Conservation (phyloP, 2,113 vertebrate species). For the Antennarius striatus region DNA sequence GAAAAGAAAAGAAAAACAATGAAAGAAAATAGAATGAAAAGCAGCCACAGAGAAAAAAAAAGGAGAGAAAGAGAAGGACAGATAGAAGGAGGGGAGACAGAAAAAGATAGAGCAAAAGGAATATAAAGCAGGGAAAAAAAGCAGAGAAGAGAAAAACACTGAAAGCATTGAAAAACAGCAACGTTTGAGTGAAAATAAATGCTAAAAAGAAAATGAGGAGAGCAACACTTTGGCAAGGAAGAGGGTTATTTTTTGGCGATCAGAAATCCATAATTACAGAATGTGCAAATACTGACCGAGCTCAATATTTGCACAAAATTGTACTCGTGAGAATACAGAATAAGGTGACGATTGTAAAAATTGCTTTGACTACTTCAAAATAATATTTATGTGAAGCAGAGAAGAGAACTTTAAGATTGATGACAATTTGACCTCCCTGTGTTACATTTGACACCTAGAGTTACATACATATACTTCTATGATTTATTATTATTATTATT, state of each 20-base stretch:
- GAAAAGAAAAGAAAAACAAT: slow-evolving; percentile 81
- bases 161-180: slow-evolving; percentile 67
- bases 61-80: slow-evolving; percentile 62
- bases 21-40: slow-evolving; percentile 81
- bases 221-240: slow-evolving; percentile 41
- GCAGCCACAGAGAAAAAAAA: slow-evolving; percentile 73
- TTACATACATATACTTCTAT: too few species aligned
- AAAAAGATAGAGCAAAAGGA: slow-evolving; percentile 69
- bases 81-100: slow-evolving; percentile 57
- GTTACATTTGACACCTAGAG: slow-evolving; percentile 24
- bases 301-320: slow-evolving; percentile 21
- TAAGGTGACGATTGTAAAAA: too few species aligned
- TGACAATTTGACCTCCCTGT: slow-evolving; percentile 39
- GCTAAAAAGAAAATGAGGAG: slow-evolving; percentile 50
- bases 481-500: too few species aligned
- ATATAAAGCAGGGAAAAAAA: slow-evolving; percentile 64
- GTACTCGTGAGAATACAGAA: background rate
- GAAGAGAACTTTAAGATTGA: slow-evolving; percentile 3
- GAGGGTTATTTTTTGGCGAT: slow-evolving; percentile 32
- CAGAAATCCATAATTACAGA: slow-evolving; percentile 38
- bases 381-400: slow-evolving; percentile 4
- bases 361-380: slow-evolving; percentile 17
- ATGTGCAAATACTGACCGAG: slow-evolving; percentile 25
- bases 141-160: slow-evolving; percentile 28
- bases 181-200: slow-evolving; percentile 70